Conservation (phyloP, 2,888 invertebrate species). For the Agrotis ipsilon region DNA sequence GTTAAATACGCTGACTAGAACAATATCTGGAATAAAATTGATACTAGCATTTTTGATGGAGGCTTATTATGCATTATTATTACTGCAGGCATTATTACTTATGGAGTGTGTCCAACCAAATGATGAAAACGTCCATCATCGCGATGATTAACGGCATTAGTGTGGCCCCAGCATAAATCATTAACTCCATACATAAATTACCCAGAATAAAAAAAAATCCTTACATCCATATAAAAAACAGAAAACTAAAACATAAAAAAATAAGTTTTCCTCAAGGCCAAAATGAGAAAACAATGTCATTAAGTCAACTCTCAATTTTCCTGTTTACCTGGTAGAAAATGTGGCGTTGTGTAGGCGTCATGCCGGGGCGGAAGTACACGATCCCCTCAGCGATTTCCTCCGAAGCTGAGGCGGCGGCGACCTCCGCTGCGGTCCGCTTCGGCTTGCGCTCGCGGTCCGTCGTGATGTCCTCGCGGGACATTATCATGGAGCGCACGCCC, state of each 20-base stretch:
- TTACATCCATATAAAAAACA: background rate
- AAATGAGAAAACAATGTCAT: slow-evolving; percentile 19
- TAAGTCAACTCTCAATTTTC: slow-evolving; percentile 11
- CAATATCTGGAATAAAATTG: no score
- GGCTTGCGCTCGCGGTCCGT: slow-evolving; percentile 74
- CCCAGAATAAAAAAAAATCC: background rate
- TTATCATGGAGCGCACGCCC: slow-evolving; percentile 82
- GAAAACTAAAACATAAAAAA: slow-evolving; percentile 1
- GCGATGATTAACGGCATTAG: no score
- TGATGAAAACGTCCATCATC: no score
- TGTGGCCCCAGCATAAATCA: background rate
- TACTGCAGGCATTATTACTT: no score
- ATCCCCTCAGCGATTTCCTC: slow-evolving; percentile 79
- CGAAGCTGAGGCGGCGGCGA: slow-evolving; percentile 51
- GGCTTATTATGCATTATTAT: no score
- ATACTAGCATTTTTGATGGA: no score
- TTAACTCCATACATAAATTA: background rate
- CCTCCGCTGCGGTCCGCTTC: slow-evolving; percentile 59
- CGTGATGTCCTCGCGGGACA: slow-evolving; percentile 78
- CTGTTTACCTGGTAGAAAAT: slow-evolving; percentile 95
- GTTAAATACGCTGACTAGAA: no score
- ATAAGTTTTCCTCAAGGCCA: background rate
- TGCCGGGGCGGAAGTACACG: slow-evolving; percentile 91
- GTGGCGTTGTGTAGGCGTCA: slow-evolving; percentile 95
- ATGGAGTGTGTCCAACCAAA: no score